A percentile compares a stretch with the other conserved stretches of the same genome.
Conservation (phyloP, 1,140 invertebrate genomes). For the Listronotus oregonensis region DNA sequence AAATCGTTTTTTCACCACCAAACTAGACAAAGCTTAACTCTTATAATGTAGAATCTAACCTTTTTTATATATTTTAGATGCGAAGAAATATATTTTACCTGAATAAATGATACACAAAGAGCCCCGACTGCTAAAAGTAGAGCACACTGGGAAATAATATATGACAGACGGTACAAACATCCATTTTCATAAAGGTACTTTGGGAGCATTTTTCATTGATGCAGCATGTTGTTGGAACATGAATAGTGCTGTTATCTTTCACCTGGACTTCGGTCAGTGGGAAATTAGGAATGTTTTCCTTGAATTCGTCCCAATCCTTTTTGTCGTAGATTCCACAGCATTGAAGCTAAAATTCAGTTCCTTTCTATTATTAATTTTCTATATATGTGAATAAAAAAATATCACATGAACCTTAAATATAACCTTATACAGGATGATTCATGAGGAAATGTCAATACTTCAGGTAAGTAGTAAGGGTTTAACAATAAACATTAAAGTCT, state of each 20-base stretch:
- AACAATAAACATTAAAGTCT: too few relatives aligned
- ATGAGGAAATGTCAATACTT: too few relatives aligned
- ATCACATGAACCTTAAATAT: too few relatives aligned
- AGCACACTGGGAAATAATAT: constrained; percentile 73
- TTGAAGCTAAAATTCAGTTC: constrained; percentile 62
- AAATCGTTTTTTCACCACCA: too few relatives aligned
- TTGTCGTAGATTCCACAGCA: constrained; percentile 74
- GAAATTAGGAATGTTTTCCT: neutral
- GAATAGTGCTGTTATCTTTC: neutral
- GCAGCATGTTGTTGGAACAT: constrained; percentile 40
- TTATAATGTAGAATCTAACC: too few relatives aligned
- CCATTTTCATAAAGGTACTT: constrained; percentile 61
- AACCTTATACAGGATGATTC: too few relatives aligned
- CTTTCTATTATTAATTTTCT: constrained; percentile 3
- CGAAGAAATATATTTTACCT: too few relatives aligned
- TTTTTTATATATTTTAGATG: too few relatives aligned
- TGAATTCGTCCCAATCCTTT: constrained; percentile 65
- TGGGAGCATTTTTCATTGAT: constrained; percentile 39
- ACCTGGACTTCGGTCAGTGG: neutral
- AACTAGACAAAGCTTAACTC: too few relatives aligned
- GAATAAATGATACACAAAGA: too few relatives aligned
- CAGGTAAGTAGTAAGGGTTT: too few relatives aligned
- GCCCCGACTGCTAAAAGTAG: constrained; percentile 78
- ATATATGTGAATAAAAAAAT: too few relatives aligned
- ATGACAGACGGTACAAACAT: constrained; percentile 68